Evolutionary conservation across 2,888 invertebrate genomes (phyloP).

Genomic region (Volucella inanis): DNA sequence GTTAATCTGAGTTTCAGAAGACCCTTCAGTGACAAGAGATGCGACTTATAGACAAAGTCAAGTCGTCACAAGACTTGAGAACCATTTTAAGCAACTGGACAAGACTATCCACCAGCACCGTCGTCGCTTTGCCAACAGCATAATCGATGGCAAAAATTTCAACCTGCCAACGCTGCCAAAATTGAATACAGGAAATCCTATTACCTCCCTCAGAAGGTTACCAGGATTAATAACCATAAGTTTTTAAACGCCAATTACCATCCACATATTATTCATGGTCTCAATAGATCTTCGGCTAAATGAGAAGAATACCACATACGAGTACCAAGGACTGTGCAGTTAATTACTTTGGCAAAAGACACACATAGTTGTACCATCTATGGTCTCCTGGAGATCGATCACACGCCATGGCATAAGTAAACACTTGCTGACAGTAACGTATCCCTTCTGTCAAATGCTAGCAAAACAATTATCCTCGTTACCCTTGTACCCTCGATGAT

Average conservation of each 20-base stretch:
- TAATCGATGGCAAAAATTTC: background rate
- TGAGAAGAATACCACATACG: constrained; percentile 29
- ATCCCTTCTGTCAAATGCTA: constrained; percentile 74
- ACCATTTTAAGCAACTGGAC: too few species aligned
- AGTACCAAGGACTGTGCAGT: constrained; percentile 13
- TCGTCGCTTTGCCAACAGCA: background rate
- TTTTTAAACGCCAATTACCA: constrained; percentile 73
- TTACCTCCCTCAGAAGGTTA: constrained; percentile 32
- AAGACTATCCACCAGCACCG: too few species aligned
- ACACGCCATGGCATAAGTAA: constrained; percentile 56
- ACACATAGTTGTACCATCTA: constrained; percentile 3
- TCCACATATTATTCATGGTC: constrained; percentile 62
- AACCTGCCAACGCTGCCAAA: background rate
- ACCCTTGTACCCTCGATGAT: background rate
- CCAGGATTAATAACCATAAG: constrained; percentile 54
- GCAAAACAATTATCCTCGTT: constrained; percentile 72
- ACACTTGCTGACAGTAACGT: constrained; percentile 73
- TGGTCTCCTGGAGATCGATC: constrained; percentile 58
- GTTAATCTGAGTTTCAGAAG: too few species aligned
- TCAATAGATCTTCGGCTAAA: constrained; percentile 67
- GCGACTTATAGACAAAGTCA: too few species aligned
- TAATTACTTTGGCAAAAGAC: constrained; percentile 54
- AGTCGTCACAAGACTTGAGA: too few species aligned
- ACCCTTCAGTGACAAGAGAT: too few species aligned
- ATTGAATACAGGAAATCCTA: constrained; percentile 35